These are phyloP conservation scores for Lophius piscatorius DNA, from an alignment of 2,113 vertebrate genomes.

Conservation along the genomic window DNA sequence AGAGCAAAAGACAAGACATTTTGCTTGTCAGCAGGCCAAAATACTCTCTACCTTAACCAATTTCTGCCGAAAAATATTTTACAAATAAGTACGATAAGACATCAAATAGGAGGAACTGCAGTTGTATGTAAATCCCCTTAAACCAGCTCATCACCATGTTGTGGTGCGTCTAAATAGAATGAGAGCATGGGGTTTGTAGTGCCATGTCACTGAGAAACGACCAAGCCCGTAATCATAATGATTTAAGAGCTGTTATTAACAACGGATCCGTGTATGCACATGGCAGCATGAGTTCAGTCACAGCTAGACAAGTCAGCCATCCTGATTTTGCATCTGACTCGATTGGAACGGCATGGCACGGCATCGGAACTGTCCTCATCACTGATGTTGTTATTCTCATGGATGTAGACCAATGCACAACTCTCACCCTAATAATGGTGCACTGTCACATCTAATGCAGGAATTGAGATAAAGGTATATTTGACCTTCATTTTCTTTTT, in stretches of 20 bases:
- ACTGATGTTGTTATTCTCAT: constrained; percentile 15
- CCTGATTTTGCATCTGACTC: constrained; percentile 7
- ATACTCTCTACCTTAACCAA: constrained; percentile 16
- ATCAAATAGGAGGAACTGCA: constrained; percentile 22
- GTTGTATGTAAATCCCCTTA: constrained; percentile 24
- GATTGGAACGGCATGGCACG: constrained; percentile 6
- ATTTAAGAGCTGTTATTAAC: constrained; percentile 58
- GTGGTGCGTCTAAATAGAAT: constrained; percentile 13
- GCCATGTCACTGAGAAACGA: constrained; percentile 30
- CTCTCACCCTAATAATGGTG: neutral
- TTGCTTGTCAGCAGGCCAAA: constrained; percentile 3
- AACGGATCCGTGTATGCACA: constrained; percentile 44
- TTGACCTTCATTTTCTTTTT: constrained; percentile 7
- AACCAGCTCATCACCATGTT: constrained; percentile 18
- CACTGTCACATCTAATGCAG: constrained; percentile 9
- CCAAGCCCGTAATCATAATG: constrained; percentile 56
- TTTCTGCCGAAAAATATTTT: neutral
- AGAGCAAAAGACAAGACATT: constrained; percentile 28
- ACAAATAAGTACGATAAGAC: neutral
- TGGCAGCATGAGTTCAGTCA: constrained; percentile 26
- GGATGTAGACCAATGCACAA: neutral
- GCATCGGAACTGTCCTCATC: constrained; percentile 20
- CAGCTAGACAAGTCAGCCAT: constrained; percentile 28
- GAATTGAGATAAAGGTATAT: neutral
- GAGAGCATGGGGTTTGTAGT: constrained; percentile 21